These are phyloP conservation scores for Ericerus pela DNA, from an alignment of 1,140 invertebrate species.

Conservation along the genomic window DNA sequence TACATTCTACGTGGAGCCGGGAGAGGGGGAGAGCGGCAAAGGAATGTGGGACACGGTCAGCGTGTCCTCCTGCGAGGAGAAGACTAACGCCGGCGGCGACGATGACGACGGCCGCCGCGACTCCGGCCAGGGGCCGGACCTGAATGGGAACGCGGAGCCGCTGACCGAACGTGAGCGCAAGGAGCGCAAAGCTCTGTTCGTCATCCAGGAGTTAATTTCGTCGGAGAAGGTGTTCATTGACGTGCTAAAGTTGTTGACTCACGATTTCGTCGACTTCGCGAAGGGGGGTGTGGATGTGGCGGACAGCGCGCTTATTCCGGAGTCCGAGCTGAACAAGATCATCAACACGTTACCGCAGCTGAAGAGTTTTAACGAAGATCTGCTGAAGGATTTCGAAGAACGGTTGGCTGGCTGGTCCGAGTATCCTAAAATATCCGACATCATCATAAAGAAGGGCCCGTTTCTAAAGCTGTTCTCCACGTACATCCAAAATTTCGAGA, in stretches of 20 bases:
- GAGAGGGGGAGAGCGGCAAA: neutral
- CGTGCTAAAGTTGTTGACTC: conserved; percentile 49
- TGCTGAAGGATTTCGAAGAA: conserved; percentile 45
- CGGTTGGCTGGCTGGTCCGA: conserved; percentile 45
- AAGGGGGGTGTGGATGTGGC: conserved; percentile 33
- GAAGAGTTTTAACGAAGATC: conserved; percentile 45
- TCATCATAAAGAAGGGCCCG: conserved; percentile 58
- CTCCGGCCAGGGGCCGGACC: conserved; percentile 7
- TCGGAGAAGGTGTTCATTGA: conserved; percentile 56
- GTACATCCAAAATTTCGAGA: conserved; percentile 55
- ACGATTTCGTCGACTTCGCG: conserved; percentile 43
- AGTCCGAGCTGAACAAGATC: conserved; percentile 39
- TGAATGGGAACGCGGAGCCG: conserved; percentile 15
- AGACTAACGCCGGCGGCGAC: neutral
- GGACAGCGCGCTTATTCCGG: conserved; percentile 35
- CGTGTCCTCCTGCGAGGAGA: neutral
- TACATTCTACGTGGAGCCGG: conserved; percentile 16
- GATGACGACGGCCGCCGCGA: conserved; percentile 11
- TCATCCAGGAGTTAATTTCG: conserved; percentile 50
- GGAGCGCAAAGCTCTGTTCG: conserved; percentile 36
- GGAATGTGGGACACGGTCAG: conserved; percentile 2
- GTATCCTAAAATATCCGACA: conserved; percentile 48
- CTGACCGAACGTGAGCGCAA: conserved; percentile 23
- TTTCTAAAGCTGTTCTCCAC: conserved; percentile 58
- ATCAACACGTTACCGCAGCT: conserved; percentile 43